These are phyloP conservation scores for Ammodytes dubius DNA, from an alignment of 2,113 vertebrate genomes.

Conservation along the genomic window DNA sequence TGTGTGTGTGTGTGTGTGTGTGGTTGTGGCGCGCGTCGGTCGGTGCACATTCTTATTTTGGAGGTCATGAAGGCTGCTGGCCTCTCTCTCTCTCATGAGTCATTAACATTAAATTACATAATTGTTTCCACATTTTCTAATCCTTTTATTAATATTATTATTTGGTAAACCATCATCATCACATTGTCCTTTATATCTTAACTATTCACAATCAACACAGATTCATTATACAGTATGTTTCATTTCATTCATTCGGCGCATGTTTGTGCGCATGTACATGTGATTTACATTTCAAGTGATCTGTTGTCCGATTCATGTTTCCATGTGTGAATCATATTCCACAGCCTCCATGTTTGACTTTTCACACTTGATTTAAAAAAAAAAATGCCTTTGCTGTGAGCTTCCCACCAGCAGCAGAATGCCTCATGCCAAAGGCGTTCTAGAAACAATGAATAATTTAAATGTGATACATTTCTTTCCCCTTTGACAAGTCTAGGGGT, in stretches of 20 bases:
- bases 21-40: neutral
- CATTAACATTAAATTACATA: neutral
- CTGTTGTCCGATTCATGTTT: no score
- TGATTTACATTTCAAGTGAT: neutral
- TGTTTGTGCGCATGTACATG: neutral
- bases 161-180: neutral
- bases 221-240: neutral
- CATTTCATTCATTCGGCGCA: neutral
- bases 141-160: neutral
- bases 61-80: constrained; percentile 20
- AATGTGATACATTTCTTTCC: neutral
- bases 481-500: neutral
- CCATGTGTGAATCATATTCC: neutral
- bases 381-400: neutral
- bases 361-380: neutral
- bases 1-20: neutral
- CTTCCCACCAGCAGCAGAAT: constrained; percentile 7
- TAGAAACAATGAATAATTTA: neutral
- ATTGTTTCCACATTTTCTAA: no score
- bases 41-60: constrained; percentile 15
- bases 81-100: neutral
- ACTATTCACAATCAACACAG: neutral
- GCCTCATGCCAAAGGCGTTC: neutral
- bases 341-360: neutral
- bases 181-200: neutral